Conservation (phyloP, 2,888 invertebrate genomes). For the Cancer borealis region DNA sequence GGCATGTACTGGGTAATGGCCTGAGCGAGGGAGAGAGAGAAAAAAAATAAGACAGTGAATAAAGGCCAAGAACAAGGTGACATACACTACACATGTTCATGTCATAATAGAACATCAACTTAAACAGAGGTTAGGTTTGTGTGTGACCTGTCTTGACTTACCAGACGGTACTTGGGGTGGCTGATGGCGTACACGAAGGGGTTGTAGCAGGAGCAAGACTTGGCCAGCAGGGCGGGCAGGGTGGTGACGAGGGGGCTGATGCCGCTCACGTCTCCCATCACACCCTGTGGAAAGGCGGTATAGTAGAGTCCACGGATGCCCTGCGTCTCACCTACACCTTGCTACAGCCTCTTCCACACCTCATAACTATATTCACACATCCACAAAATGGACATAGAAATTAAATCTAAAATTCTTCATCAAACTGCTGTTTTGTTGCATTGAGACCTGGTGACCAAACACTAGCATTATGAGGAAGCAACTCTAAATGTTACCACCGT, state of each 20-base stretch:
- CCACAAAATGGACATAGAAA: background rate
- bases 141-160: slow-evolving; percentile 36
- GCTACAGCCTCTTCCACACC: background rate
- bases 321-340: slow-evolving; percentile 78
- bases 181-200: slow-evolving; percentile 79
- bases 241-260: slow-evolving; percentile 77
- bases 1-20: slow-evolving; percentile 63
- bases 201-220: slow-evolving; percentile 80
- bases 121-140: background rate
- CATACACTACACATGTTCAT: background rate
- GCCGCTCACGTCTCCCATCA: slow-evolving; percentile 78
- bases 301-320: slow-evolving; percentile 79
- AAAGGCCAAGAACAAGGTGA: background rate
- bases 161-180: slow-evolving; percentile 78
- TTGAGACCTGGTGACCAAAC: background rate
- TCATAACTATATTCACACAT: background rate
- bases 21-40: slow-evolving; percentile 45
- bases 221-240: slow-evolving; percentile 80
- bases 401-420: background rate
- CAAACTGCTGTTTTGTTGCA: background rate
- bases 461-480: slow-evolving; percentile 76
- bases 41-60: background rate
- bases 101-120: background rate
- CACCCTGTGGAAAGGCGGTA: slow-evolving; percentile 78
- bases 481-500: slow-evolving; percentile 75